These are phyloP conservation scores for Meandrusa payeni DNA, from an alignment of 2,888 invertebrate genomes.

Conservation along the genomic window DNA sequence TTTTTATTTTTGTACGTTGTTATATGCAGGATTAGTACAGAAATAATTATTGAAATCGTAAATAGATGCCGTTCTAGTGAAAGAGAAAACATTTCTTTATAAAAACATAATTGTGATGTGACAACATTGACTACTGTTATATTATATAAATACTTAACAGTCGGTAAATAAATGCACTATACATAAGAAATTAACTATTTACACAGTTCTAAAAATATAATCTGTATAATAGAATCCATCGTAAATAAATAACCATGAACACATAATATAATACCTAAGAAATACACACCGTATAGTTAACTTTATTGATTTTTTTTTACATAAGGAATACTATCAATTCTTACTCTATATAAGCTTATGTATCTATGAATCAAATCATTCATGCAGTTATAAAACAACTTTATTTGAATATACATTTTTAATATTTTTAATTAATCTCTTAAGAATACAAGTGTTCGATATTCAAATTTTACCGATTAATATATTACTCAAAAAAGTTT, in stretches of 20 bases:
- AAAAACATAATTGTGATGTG: constrained; percentile 50
- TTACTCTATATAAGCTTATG: constrained; percentile 54
- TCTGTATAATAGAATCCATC: constrained; percentile 43
- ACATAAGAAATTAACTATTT: constrained; percentile 68
- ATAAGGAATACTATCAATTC: constrained; percentile 63
- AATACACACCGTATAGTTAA: constrained; percentile 41
- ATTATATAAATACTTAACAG: constrained; percentile 69
- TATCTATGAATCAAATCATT: constrained; percentile 2
- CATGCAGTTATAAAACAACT: constrained; percentile 19
- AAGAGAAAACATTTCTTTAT: constrained; percentile 25
- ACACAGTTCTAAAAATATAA: constrained; percentile 51
- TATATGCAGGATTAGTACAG: constrained; percentile 70
- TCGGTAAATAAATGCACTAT: constrained; percentile 74
- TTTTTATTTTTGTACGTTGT: constrained; percentile 77
- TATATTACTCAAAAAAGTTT: constrained; percentile 1
- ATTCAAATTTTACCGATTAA: constrained; percentile 2
- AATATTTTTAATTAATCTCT: constrained; percentile 25
- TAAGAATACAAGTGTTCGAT: constrained; percentile 15
- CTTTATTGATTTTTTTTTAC: constrained; percentile 39
- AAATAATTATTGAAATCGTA: constrained; percentile 39
- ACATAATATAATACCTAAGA: constrained; percentile 46
- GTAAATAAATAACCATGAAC: constrained; percentile 63
- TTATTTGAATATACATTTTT: constrained; percentile 19
- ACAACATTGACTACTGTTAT: constrained; percentile 40
- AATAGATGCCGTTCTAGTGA: constrained; percentile 27